These are phyloP conservation scores for Aeoliscus strigatus DNA, from an alignment of 2,797 vertebrate species.

Conservation along the genomic window DNA sequence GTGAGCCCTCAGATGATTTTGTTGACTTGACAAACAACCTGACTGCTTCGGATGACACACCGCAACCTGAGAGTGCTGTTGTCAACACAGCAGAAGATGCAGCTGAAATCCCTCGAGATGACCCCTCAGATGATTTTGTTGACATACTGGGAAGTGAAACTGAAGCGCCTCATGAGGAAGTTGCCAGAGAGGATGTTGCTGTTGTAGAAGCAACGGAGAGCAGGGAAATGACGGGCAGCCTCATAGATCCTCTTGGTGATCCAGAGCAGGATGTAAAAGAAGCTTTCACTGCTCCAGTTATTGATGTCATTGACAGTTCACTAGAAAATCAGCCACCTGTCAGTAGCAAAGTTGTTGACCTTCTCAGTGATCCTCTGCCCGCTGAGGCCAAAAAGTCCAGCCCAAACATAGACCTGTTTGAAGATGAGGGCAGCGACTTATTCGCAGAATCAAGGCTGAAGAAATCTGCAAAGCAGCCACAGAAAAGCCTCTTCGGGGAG, in stretches of 20 bases:
- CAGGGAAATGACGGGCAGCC: constrained; percentile 12
- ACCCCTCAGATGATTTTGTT: constrained; percentile 53
- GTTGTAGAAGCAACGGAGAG: constrained; percentile 6
- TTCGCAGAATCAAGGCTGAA: constrained; percentile 40
- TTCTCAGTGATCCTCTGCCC: constrained; percentile 20
- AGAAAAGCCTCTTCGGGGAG: constrained; percentile 62
- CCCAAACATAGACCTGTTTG: constrained; percentile 50
- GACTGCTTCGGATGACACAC: constrained; percentile 7
- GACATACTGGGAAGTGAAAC: constrained; percentile 60
- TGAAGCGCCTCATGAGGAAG: constrained; percentile 30
- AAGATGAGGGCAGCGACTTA: constrained; percentile 59
- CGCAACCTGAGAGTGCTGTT: background rate
- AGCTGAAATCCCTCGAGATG: constrained; percentile 28
- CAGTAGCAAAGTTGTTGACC: constrained; percentile 14
- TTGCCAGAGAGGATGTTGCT: constrained; percentile 12
- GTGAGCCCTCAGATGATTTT: constrained; percentile 54
- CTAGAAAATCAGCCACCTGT: constrained; percentile 2
- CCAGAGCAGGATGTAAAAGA: constrained; percentile 29
- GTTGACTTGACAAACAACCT: constrained; percentile 54
- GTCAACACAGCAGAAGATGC: constrained; percentile 10
- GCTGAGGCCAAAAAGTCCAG: constrained; percentile 26
- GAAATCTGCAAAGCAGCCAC: constrained; percentile 49
- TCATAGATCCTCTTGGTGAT: constrained; percentile 11
- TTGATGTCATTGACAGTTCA: constrained; percentile 27
- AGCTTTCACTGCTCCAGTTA: constrained; percentile 18